These are phyloP conservation scores for Taeniopygia guttata DNA, from an alignment of 2,797 vertebrate species.

Conservation along the genomic window DNA sequence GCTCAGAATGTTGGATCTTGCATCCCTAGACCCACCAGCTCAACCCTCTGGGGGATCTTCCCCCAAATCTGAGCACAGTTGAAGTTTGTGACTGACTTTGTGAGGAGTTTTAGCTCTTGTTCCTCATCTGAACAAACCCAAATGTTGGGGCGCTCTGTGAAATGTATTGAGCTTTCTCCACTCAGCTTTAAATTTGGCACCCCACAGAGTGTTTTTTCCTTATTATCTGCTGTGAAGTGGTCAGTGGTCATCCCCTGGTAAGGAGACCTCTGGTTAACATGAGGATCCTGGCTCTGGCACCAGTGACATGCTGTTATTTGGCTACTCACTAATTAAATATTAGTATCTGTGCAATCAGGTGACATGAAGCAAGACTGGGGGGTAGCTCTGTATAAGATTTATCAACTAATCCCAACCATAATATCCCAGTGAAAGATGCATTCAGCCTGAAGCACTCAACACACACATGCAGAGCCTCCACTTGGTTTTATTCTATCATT, in stretches of 20 bases:
- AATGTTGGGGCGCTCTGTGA: fast-evolving
- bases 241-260: neutral
- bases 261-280: neutral
- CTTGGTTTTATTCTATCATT: neutral
- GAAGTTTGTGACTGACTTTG: neutral
- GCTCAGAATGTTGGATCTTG: fast-evolving
- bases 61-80: neutral
- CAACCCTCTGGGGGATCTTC: neutral
- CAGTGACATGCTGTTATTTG: neutral
- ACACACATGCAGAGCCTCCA: neutral
- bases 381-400: neutral
- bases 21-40: neutral
- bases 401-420: neutral
- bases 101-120: neutral
- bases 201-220: neutral
- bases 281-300: neutral
- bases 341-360: neutral
- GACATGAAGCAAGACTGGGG: neutral
- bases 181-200: neutral
- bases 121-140: neutral
- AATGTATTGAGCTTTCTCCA: neutral
- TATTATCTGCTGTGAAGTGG: neutral
- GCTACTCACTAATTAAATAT: neutral
- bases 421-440: neutral
- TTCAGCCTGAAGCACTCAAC: neutral